phyloP scores from a whole-genome alignment of 2,888 invertebrate species.

The Melanophora roralis region DNA sequence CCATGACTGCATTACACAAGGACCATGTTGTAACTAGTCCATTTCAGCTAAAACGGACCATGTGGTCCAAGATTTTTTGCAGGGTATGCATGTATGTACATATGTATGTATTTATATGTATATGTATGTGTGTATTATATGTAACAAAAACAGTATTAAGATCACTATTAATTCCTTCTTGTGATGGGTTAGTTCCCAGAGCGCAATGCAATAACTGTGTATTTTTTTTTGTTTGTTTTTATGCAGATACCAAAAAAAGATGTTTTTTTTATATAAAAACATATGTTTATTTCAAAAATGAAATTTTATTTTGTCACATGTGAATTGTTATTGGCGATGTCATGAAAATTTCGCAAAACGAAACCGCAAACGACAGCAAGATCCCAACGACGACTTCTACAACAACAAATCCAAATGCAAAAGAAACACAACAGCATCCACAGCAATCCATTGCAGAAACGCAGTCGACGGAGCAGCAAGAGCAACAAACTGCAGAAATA shows the following conservation, averaged over 20 bases:
- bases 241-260: too few species aligned
- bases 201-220: constrained; percentile 21
- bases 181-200: not conserved
- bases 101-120: too few species aligned
- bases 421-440: constrained; percentile 60
- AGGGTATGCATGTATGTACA: too few species aligned
- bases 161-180: not conserved
- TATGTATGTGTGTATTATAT: too few species aligned
- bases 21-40: too few species aligned
- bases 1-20: too few species aligned
- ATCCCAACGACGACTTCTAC: constrained; percentile 54
- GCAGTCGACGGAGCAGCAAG: constrained; percentile 48
- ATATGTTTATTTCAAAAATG: not conserved
- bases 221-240: constrained; percentile 2
- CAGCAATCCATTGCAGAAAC: constrained; percentile 31
- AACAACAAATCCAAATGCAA: constrained; percentile 57
- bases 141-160: too few species aligned
- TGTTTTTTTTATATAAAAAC: too few species aligned
- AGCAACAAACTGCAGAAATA: constrained; percentile 62
- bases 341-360: constrained; percentile 68
- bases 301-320: constrained; percentile 43
- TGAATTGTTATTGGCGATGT: constrained; percentile 59
- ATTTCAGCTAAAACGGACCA: too few species aligned
- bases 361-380: constrained; percentile 50
- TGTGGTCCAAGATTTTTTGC: too few species aligned